Evolutionary conservation across 2,113 vertebrate genomes (phyloP), one percentile per base, ranked within the genome.

Genomic region (Tetraodon nigroviridis): DNA sequence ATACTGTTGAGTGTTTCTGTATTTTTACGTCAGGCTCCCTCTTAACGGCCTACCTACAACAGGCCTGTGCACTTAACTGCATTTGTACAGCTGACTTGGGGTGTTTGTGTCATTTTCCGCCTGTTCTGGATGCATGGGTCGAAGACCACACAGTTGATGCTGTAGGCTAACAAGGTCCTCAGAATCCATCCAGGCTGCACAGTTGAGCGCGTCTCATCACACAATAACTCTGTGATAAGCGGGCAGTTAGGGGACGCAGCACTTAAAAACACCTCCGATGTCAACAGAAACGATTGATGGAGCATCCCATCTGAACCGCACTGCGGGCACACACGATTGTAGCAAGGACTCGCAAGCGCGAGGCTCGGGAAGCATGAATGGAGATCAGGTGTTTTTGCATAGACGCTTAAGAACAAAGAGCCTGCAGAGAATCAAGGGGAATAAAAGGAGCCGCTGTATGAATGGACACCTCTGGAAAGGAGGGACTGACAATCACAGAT

Each of bases 401-500:
- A 21, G 19, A 62, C 18, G 54, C 50, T 57, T 78, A 61, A 49
- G 53, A 69, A 66, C 55, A 63, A 70, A 66, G 24, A 41, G 58
- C 16, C 40, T 29, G 50, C 47, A 62, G 24, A 51, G 44, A 64
- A 56, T 52, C 52, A 41, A 41, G n/a, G 27, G 47, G 58, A 57
- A 71, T 67, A n/a, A 29, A 52, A 77, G 73, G 67, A 68, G 74
- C 74, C 72, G 60, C 73, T 73, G 80, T 73, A 54, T 42, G 60
- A 75, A 65, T 41, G 61, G 73, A 75, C 64, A 75, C 75, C 76
- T 78, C 67, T 49, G 75, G 75, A 63, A 72, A 69, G 53, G 76
- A 83, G 69, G 74, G 79, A 81, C 76, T 84, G 87, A 89, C 87
- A 89, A 87, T 89, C 87, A 89, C 81, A 81, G 73, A 86, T 80